phyloP scores from a whole-genome alignment of 2,113 vertebrate species.

The Podarcis muralis region DNA sequence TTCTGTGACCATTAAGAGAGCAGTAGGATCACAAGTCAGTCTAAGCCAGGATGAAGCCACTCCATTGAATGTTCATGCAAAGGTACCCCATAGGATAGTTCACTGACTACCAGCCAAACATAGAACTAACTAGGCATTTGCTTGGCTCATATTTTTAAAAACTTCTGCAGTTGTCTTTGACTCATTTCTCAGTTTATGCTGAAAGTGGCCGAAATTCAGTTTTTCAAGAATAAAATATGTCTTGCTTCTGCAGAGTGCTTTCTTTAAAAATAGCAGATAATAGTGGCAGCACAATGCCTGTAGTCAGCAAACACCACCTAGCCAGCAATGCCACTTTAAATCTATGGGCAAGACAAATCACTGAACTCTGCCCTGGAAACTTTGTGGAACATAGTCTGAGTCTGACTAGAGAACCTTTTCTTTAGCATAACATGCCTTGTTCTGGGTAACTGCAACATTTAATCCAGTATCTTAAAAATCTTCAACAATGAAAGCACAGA shows the following conservation, averaged over 20 bases:
- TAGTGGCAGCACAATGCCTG: neutral
- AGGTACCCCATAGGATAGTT: neutral
- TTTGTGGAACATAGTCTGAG: neutral
- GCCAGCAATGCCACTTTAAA: neutral
- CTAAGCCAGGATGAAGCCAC: neutral
- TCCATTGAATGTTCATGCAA: neutral
- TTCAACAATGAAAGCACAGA: constrained; percentile 3
- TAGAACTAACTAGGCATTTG: neutral
- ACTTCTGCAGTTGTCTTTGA: neutral
- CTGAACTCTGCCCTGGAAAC: neutral
- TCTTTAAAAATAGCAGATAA: neutral
- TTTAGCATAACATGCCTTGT: constrained; percentile 21
- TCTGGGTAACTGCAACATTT: constrained; percentile 24
- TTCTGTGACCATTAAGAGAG: neutral
- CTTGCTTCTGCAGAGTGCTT: neutral
- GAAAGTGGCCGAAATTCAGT: neutral
- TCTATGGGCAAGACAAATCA: neutral
- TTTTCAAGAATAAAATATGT: neutral
- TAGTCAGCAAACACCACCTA: neutral
- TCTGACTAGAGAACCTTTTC: constrained; percentile 19
- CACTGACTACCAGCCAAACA: neutral
- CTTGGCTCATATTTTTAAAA: neutral
- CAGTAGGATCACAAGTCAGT: neutral
- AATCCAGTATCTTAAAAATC: neutral
- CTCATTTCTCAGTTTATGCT: neutral